A percentile compares a stretch with the other conserved stretches of the same genome.
Evolutionary conservation across 2,113 vertebrate species (phyloP).

Genomic region (Dicaeum eximium): DNA sequence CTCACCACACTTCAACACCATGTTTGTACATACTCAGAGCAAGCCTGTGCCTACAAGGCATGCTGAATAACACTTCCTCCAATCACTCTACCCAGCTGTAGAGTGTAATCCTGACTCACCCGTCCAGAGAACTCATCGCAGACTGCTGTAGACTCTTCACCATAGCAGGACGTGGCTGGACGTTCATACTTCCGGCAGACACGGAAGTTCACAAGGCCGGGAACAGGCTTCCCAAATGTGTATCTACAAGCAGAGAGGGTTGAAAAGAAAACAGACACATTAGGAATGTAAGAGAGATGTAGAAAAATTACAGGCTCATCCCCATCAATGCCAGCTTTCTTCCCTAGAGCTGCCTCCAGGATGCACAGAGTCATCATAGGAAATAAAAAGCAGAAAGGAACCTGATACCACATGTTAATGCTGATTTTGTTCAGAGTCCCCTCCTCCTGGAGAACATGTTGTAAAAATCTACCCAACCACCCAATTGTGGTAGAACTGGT

Average conservation of each 20-base stretch:
- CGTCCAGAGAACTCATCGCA: slow-evolving; percentile 66
- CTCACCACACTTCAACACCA: not conserved
- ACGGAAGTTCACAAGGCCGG: slow-evolving; percentile 36
- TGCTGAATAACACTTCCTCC: not conserved
- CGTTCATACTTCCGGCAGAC: slow-evolving; percentile 59
- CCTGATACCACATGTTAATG: not conserved
- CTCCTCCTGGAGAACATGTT: not conserved
- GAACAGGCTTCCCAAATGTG: slow-evolving; percentile 75
- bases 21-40: not conserved
- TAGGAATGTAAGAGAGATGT: not conserved
- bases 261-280: not conserved
- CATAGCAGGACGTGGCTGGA: not conserved
- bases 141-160: slow-evolving; percentile 26
- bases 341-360: not conserved
- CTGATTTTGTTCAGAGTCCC: not conserved
- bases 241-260: slow-evolving; percentile 53
- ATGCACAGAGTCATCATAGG: not conserved
- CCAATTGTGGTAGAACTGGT: not conserved
- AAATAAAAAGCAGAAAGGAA: not conserved
- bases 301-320: not conserved
- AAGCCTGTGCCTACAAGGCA: not conserved
- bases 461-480: not conserved
- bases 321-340: not conserved
- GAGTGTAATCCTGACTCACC: slow-evolving; percentile 4
- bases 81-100: not conserved